Evolutionary conservation across 2,888 invertebrate species (phyloP).

Genomic region (Hypselothyrea guttata): DNA sequence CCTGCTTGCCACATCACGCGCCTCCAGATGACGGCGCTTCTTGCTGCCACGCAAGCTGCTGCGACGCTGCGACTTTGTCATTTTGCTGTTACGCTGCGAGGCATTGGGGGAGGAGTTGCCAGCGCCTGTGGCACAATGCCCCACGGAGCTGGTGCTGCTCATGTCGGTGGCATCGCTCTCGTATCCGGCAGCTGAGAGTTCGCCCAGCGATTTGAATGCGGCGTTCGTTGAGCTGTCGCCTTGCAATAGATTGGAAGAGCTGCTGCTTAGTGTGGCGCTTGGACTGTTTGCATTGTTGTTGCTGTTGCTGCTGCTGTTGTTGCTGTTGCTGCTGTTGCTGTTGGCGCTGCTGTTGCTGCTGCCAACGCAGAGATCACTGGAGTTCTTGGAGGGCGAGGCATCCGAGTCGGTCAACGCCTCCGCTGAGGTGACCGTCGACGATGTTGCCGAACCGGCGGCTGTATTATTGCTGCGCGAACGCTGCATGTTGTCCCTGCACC

Average conservation of each 20-base stretch:
- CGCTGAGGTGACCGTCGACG: constrained; percentile 78
- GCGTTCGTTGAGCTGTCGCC: too few species aligned
- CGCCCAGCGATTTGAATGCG: constrained; percentile 49
- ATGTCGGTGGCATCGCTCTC: constrained; percentile 82
- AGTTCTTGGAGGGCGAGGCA: constrained; percentile 79
- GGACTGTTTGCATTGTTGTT: not conserved
- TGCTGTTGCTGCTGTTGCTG: constrained; percentile 28
- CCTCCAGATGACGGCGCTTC: constrained; percentile 71
- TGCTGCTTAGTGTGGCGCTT: constrained; percentile 29
- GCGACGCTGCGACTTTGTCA: constrained; percentile 61
- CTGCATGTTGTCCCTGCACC: constrained; percentile 87
- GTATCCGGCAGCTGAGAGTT: constrained; percentile 54
- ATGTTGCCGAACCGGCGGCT: constrained; percentile 69
- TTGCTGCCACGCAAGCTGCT: constrained; percentile 53
- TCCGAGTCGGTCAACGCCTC: constrained; percentile 77
- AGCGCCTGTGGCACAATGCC: constrained; percentile 60
- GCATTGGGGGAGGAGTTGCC: constrained; percentile 70
- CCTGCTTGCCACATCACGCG: constrained; percentile 55
- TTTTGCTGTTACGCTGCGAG: constrained; percentile 43
- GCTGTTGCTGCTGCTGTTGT: not conserved
- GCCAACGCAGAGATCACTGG: constrained; percentile 52
- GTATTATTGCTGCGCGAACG: constrained; percentile 77
- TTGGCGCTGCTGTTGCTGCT: constrained; percentile 30
- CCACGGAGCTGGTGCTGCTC: constrained; percentile 81
- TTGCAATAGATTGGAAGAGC: too few species aligned